phyloP scores from a whole-genome alignment of 64 coral and sea anemone genomes.

The Stichodactyla mertensii region DNA sequence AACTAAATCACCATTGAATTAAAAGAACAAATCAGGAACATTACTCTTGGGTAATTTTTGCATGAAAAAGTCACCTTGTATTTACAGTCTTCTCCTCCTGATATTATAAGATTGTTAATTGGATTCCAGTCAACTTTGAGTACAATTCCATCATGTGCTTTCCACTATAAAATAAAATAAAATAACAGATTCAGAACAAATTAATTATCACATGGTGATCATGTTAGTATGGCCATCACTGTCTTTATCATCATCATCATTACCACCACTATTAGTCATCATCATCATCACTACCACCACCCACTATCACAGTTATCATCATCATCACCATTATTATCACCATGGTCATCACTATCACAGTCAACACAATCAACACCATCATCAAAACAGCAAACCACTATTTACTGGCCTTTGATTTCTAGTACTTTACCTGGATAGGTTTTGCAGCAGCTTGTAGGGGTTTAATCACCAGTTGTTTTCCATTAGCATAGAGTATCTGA shows the following conservation, averaged over 20 bases:
- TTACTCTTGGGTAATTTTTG: not conserved
- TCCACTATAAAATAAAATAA: constrained; percentile 62
- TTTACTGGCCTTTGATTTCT: no score
- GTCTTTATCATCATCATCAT: no score
- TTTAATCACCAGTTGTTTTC: constrained; percentile 95
- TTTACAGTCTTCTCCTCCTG: constrained; percentile 99
- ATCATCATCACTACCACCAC: no score
- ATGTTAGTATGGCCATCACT: not conserved
- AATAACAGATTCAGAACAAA: not conserved
- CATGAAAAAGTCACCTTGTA: constrained; percentile 63
- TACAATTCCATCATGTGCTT: constrained; percentile 94
- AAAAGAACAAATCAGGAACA: no score
- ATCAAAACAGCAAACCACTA: not conserved
- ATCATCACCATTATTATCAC: not conserved
- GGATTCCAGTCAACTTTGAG: constrained; percentile 99
- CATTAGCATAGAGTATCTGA: constrained; percentile 88
- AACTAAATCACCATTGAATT: no score
- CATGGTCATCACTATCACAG: no score
- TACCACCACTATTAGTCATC: no score
- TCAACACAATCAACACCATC: not conserved
- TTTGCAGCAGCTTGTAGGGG: constrained; percentile 97
- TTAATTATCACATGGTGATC: not conserved
- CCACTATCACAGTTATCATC: not conserved
- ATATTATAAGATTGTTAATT: constrained; percentile 93
- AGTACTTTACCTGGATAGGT: constrained; percentile 92